Evolutionary conservation across 2,113 vertebrate genomes (phyloP).

Genomic region (Thinocorus orbignyianus): DNA sequence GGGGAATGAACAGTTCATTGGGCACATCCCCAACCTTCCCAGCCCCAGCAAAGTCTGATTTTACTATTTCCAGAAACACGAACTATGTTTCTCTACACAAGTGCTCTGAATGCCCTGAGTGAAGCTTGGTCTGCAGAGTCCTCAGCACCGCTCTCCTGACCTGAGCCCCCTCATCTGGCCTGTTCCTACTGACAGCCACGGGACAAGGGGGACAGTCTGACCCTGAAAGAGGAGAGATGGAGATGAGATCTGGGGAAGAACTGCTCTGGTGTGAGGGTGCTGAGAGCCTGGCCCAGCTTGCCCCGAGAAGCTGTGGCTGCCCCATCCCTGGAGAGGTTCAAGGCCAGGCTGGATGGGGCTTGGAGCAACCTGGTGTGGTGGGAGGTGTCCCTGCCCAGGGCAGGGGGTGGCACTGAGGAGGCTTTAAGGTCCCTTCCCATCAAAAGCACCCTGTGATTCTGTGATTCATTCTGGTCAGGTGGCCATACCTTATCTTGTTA

Average conservation of each 20-base stretch:
- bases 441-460: neutral
- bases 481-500: neutral
- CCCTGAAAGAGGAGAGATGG: neutral
- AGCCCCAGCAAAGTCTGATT: neutral
- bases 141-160: neutral
- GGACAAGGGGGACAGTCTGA: neutral
- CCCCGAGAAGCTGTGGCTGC: neutral
- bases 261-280: neutral
- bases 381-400: neutral
- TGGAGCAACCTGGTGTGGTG: neutral
- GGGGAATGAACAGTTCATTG: neutral
- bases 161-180: neutral
- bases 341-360: neutral
- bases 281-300: neutral
- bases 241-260: neutral
- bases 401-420: neutral
- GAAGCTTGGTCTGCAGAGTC: neutral
- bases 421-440: neutral
- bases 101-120: too few species aligned
- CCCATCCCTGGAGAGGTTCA: neutral
- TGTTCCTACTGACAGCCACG: neutral
- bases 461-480: neutral
- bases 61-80: neutral
- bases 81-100: neutral
- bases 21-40: neutral